Conservation (phyloP, 2,888 invertebrate genomes). For the Eupithecia dodoneata region DNA sequence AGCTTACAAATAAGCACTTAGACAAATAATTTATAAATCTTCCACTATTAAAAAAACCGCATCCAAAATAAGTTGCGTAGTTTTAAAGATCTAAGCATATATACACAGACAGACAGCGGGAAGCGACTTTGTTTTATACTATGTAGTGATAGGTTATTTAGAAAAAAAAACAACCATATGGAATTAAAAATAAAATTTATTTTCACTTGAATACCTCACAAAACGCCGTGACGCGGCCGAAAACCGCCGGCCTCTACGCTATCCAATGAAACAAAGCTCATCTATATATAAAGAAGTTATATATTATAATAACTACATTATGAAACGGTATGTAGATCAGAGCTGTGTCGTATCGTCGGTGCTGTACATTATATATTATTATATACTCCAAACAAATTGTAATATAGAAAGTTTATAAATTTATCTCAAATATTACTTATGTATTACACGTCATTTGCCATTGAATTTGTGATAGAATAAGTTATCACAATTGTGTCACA, state of each 20-base stretch:
- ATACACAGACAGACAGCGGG: no score
- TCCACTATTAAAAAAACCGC: no score
- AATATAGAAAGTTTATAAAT: constrained; percentile 1
- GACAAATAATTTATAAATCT: no score
- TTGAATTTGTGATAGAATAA: background rate
- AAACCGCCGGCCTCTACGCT: constrained; percentile 64
- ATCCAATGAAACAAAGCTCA: constrained; percentile 78
- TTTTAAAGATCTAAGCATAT: no score
- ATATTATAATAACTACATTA: constrained; percentile 77
- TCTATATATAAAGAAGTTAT: constrained; percentile 73
- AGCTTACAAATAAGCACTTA: no score
- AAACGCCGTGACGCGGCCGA: constrained; percentile 65
- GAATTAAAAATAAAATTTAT: constrained; percentile 84
- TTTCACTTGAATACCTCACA: constrained; percentile 81
- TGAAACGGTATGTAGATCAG: constrained; percentile 62
- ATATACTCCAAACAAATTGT: constrained; percentile 5
- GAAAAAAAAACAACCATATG: constrained; percentile 58
- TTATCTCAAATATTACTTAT: background rate
- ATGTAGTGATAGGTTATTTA: constrained; percentile 6
- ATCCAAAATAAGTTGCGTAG: no score
- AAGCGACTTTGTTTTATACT: no score
- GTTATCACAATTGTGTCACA: background rate
- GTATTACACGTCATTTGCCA: background rate
- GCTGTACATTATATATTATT: constrained; percentile 10
- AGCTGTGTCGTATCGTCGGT: constrained; percentile 49